Evolutionary conservation across 2,113 vertebrate species (phyloP), one percentile per base, ranked within the genome.

Genomic region (Todiramphus chloris): DNA sequence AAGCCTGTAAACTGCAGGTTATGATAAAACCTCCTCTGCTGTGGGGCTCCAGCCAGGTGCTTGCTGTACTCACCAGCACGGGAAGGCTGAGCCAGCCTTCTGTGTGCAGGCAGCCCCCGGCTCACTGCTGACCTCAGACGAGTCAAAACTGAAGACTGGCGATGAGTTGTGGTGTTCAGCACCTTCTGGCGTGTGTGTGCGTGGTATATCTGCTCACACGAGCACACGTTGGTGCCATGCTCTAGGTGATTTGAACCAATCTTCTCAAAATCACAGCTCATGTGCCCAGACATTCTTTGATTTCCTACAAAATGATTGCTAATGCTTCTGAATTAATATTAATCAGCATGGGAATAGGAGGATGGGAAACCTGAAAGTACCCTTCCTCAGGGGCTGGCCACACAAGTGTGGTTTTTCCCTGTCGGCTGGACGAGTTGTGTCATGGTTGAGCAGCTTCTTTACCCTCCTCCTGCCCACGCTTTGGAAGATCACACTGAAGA

Each of bases 41-140:
- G 41, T 9, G 68, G 77, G 24, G 39, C 35, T 69, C 25, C 5
- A 7, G 16, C 60, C 51, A 50, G 37, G 13, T 5, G 5, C 41
- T 59, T 13, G 16, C 46, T 2, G 3, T 21, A 1, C 33, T 76
- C 2, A 1, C 55, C 2, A 0, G 31, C 1, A 0, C 21, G 19
- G 60, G 64, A 81, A 35, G 50, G 60, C 43, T 85, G 92, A 70
- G 35, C 35, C 5, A 30, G 28, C 43, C 43, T 46, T 33, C 3
- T 1, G 62, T 0, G 3, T 67, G 87, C 78, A 27, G 50, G 72
- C 62, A 69, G 23, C 62, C 43, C 79, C 68, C 46, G 43, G 37
- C 35, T 35, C 1, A 0, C 68, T 67, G 64, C 88, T 23, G 28
- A 51, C 35, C 50, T 72, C 33, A 16, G 48, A 13, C 39, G 37